Base-by-base conservation (phyloP, 2,888 invertebrate genomes). In the Clusia tigrina region DNA sequence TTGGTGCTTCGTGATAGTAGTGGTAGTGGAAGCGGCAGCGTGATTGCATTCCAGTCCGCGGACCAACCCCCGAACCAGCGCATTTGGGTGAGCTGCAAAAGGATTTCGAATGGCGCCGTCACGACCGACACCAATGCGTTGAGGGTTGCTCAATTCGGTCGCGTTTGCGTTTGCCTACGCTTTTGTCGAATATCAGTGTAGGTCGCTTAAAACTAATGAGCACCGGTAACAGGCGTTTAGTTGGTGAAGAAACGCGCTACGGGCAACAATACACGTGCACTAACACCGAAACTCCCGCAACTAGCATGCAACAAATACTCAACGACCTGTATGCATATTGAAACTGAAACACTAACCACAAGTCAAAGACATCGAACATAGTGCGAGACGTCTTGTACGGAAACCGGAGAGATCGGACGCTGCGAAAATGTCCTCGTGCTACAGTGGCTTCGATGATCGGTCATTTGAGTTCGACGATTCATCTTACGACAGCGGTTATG, bases 401-500 rank as follows among this genome's bases (percentile, higher is more conserved):
- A 20, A 55, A 32, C 38, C 48, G 23, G 32, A 46, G 42, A 56
- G 53, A 55, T 63, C 61, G n/a, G n/a, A n/a, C n/a, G n/a, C n/a
- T 20, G 22, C 23, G 2, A 68, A 65, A 64, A 83, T 83, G 83
- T 81, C 84, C 26, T 82, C 83, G 65, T 82, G 83, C 66, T 80
- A 69, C 61, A 70, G 73, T 61, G 72, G 71, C 38, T 55, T 38
- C 32, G 51, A 60, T 10, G 54, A 60, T 60, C 53, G 59, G 2
- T 56, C 56, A 10, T 81, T 79, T 67, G 78, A 78, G 55, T 82
- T 78, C 58, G 83, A 82, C 24, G 86, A 86, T 58, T 86, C 87
- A 79, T 92, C 92, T 67, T 90, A 89, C 62, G 93, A 93, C 77
- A 93, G 92, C 0, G 93, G 93, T 54, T 89, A 91, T 77, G 92